Base-by-base conservation (phyloP, 2,888 invertebrate species). In the Zaprionus bogoriensis region DNA sequence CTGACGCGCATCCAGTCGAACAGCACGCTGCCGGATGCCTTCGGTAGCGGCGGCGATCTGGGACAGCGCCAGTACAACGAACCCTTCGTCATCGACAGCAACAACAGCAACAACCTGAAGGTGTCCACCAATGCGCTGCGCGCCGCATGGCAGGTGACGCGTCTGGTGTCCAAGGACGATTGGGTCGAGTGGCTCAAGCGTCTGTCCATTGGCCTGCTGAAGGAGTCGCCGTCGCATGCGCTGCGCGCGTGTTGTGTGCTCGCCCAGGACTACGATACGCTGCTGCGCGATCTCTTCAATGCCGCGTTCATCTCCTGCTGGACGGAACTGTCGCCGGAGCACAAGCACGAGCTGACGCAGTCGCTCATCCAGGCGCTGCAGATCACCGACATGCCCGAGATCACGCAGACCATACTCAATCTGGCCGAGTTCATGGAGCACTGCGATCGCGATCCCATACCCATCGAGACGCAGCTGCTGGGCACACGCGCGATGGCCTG, bases 401-500 rank as follows among this genome's bases (percentile, higher is more conserved):
- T 99, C 41, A 98, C 98, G 0, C 99, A 99, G 87, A 98, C 98
- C 0, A 96, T 99, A 65, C 92, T 99, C 10, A 99, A 99, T 92
- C 92, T 99, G 67, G 99, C 99, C 0, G 99, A 99, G 91, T 99
- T 99, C 87, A 99, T 99, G 98, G 99, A 99, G 87, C 99, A 99
- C 89, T 99, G 99, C 87, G 99, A 99, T 87, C 96, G 97, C 88
- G 98, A 98, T 20, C 96, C 98, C 0, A 91, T 99, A 66, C 98
- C 99, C 0, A 93, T 99, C 62, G 95, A 97, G 62, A 94, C 96
- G 0, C 95, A 96, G 61, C 91, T 98, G 47, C 92, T 99, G 0
- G 98, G 99, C 0, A 96, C 98, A 76, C 93, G 97, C 48, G 99
- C 99, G 0, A 98, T 99, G 95, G 95, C 97, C 62, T 98, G 98